Evolutionary conservation across 92 coral and sea anemone species (phyloP).

Genomic region (Virgularia gustaviana): DNA sequence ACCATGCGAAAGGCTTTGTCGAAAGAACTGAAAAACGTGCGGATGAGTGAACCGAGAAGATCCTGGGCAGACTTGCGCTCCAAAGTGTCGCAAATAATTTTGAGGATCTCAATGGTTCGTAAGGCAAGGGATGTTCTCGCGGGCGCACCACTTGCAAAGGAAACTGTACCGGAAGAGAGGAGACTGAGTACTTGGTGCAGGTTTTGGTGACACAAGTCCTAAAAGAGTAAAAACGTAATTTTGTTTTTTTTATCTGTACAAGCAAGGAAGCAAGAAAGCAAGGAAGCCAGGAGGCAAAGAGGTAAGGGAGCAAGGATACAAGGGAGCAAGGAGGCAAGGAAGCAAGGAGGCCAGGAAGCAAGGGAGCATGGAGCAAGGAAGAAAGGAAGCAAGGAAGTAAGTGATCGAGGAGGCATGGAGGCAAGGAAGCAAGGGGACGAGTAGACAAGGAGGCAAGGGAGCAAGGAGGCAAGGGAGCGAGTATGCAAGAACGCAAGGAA

Average conservation of each 20-base stretch:
- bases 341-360: too few relatives aligned
- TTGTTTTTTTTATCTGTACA: not conserved
- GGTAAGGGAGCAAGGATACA: too few relatives aligned
- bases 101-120: conserved; percentile 73
- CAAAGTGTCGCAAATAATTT: conserved; percentile 71
- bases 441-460: too few relatives aligned
- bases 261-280: too few relatives aligned
- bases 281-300: too few relatives aligned
- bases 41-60: conserved; percentile 73
- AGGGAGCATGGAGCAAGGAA: too few relatives aligned
- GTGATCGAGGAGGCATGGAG: too few relatives aligned
- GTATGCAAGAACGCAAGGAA: too few relatives aligned
- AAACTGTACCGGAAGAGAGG: conserved; percentile 70
- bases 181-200: conserved; percentile 80
- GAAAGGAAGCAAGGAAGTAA: not conserved
- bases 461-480: too few relatives aligned
- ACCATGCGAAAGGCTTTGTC: conserved; percentile 30
- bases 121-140: conserved; percentile 84
- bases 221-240: not conserved
- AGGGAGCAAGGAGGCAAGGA: too few relatives aligned
- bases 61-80: conserved; percentile 84
- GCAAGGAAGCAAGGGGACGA: too few relatives aligned
- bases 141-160: conserved; percentile 81
- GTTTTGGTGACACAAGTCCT: conserved; percentile 51
- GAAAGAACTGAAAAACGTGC: conserved; percentile 85